phyloP scores from a whole-genome alignment of 2,888 invertebrate genomes.

The Vesta saturnalis region DNA sequence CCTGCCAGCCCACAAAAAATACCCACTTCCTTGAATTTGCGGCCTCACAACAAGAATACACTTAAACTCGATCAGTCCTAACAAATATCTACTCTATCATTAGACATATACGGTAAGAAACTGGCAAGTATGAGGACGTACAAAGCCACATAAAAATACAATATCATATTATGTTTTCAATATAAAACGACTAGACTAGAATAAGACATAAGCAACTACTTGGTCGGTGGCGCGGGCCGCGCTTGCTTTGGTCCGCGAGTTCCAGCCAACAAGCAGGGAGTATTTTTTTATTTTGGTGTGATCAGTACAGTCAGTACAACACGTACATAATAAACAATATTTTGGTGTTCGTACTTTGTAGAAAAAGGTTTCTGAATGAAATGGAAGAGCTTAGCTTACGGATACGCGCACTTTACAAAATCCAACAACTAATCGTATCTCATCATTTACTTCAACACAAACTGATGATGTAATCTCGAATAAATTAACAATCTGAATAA shows the following conservation, averaged over 20 bases:
- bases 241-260: slow-evolving; percentile 60
- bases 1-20: slow-evolving; percentile 57
- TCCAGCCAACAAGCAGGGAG: slow-evolving; percentile 62
- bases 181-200: slow-evolving; percentile 62
- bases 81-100: slow-evolving; percentile 53
- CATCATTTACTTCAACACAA: not conserved
- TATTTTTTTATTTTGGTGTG: slow-evolving; percentile 54
- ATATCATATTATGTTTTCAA: slow-evolving; percentile 54
- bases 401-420: slow-evolving; percentile 45
- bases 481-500: no score
- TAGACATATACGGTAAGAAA: slow-evolving; percentile 43
- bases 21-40: slow-evolving; percentile 54
- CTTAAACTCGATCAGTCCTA: slow-evolving; percentile 60
- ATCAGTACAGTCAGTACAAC: slow-evolving; percentile 59
- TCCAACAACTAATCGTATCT: slow-evolving; percentile 29
- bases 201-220: slow-evolving; percentile 57
- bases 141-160: slow-evolving; percentile 62
- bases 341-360: slow-evolving; percentile 56
- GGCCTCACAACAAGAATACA: slow-evolving; percentile 61
- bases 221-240: slow-evolving; percentile 59
- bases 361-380: slow-evolving; percentile 33
- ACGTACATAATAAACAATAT: slow-evolving; percentile 52
- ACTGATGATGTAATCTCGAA: not conserved
- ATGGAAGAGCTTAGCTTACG: slow-evolving; percentile 47
- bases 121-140: slow-evolving; percentile 55